Evolutionary conservation across 2,888 invertebrate species (phyloP).

Genomic region (Agrilus mali): DNA sequence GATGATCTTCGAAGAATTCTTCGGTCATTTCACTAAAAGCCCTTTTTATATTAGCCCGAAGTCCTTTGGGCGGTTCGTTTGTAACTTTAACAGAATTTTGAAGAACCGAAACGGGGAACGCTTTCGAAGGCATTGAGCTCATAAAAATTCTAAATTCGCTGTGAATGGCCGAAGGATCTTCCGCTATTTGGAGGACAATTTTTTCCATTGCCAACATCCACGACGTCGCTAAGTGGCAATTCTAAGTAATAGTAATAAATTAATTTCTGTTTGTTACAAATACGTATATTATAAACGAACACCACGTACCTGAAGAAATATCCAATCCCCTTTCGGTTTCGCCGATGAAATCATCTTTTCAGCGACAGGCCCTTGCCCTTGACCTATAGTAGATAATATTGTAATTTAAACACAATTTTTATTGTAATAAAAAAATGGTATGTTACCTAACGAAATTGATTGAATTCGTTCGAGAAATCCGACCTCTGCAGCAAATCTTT

Average conservation of each 20-base stretch:
- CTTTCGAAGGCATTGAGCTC: slow-evolving; percentile 78
- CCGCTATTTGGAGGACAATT: slow-evolving; percentile 58
- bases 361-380: slow-evolving; percentile 83
- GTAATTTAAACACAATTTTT: too few relatives aligned
- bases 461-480: slow-evolving; percentile 54
- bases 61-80: slow-evolving; percentile 86
- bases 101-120: slow-evolving; percentile 81
- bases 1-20: slow-evolving; percentile 69
- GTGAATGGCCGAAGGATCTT: slow-evolving; percentile 53
- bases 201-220: slow-evolving; percentile 83
- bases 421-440: too few relatives aligned
- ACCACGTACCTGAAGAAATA: slow-evolving; percentile 74
- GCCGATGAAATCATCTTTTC: slow-evolving; percentile 66
- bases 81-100: slow-evolving; percentile 92
- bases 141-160: slow-evolving; percentile 69
- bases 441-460: slow-evolving; percentile 65
- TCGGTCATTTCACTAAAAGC: slow-evolving; percentile 66
- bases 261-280: too few relatives aligned
- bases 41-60: slow-evolving; percentile 76
- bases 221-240: slow-evolving; percentile 85
- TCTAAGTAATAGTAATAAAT: slow-evolving; percentile 51
- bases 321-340: slow-evolving; percentile 68
- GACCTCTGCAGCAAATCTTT: slow-evolving; percentile 67
- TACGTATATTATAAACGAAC: too few relatives aligned
- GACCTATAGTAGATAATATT: too few relatives aligned